Evolutionary conservation across 2,888 invertebrate genomes (phyloP), one percentile per base, ranked within the genome.

Genomic region (Frankliniella intonsa): DNA sequence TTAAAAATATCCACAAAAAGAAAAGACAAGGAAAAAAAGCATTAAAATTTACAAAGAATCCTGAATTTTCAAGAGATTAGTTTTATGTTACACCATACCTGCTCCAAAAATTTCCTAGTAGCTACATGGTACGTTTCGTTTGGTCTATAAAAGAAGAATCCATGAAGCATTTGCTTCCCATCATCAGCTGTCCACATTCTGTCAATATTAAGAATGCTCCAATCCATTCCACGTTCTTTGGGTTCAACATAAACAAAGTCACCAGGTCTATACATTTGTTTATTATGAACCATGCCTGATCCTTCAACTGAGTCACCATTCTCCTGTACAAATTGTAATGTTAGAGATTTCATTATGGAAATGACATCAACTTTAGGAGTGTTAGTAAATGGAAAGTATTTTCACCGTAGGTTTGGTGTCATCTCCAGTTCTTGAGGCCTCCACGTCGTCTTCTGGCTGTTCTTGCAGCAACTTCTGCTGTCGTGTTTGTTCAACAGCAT

Each of bases 71-170:
- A n/a, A 49, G 80, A 38, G 17, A n/a, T 19, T 8, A 38, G 19
- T 14, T n/a, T n/a, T 69, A 19, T 19, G 11, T 25, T 50, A 25
- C n/a, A 80, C 14, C 69, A 80, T 83, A 87, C 86, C 87, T 97
- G 97, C 85, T 98, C 96, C 0, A 98, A 90, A 89, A 99, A 99
- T 89, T 97, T 97, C 85, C 98, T 92, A 0, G 97, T 97, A 17
- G 97, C 94, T 11, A 97, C 92, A 88, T 99, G 99, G 89, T 94
- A 98, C 0, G 99, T 99, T 88, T 99, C 98, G 86, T 95, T 94
- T 0, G 99, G 99, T 82, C 98, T 92, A 85, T 91, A 94, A 87
- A 96, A 98, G 86, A 96, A 94, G 86, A 94, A 95, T n/a, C 97
- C 97, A 86, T 96, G 95, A 85, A 97, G 91, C 93, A 96, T 95